Evolutionary conservation across 2,888 invertebrate genomes (phyloP).

Genomic region (Prenolepis imparis): DNA sequence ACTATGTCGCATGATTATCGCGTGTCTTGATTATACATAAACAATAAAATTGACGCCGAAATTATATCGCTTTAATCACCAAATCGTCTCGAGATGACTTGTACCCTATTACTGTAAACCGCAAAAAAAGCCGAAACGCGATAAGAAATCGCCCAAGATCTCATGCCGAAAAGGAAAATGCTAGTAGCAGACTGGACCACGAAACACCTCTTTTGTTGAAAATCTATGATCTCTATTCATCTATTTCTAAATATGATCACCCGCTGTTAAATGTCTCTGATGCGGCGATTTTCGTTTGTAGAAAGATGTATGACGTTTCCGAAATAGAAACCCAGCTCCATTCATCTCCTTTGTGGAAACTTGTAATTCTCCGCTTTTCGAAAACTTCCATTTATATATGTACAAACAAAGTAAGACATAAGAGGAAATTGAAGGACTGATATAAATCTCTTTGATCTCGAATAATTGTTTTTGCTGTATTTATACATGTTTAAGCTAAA

Average conservation of each 20-base stretch:
- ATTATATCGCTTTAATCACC: background rate
- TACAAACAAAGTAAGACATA: background rate
- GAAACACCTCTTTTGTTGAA: background rate
- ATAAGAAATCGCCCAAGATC: background rate
- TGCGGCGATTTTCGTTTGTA: background rate
- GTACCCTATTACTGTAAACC: background rate
- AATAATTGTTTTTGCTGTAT: background rate
- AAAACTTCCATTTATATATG: background rate
- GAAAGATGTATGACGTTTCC: background rate
- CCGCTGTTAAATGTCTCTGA: slow-evolving; percentile 38
- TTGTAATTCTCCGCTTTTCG: background rate
- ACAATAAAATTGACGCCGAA: background rate
- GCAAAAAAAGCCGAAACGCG: background rate
- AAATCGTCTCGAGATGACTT: background rate
- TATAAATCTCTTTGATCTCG: background rate
- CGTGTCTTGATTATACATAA: no score
- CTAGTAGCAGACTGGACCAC: background rate
- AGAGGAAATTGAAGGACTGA: background rate
- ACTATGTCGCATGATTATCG: no score
- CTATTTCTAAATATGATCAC: slow-evolving; percentile 40
- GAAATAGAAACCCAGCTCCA: background rate
- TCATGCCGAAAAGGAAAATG: background rate
- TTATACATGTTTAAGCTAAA: background rate
- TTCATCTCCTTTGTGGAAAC: background rate
- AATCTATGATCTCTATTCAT: slow-evolving; percentile 22